Conservation (phyloP, 2,888 invertebrate species). For the Stratiomys singularior region DNA sequence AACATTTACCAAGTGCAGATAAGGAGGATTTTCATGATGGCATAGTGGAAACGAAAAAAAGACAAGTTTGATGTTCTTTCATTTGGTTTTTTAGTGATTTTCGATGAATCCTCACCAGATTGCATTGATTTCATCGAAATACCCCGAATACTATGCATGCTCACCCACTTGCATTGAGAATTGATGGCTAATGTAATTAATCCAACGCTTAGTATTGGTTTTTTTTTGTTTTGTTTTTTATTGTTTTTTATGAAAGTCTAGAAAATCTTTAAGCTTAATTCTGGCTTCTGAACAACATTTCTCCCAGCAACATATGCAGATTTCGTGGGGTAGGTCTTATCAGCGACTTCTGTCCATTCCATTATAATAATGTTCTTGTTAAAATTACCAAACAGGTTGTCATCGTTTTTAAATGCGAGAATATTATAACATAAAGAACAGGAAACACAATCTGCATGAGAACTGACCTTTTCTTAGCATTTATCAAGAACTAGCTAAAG, state of each 20-base stretch:
- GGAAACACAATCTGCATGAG: background rate
- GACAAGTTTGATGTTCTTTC: conserved; percentile 27
- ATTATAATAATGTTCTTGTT: too few species aligned
- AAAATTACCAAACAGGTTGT: background rate
- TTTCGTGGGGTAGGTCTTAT: background rate
- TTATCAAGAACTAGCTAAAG: too few species aligned
- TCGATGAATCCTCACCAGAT: too few species aligned
- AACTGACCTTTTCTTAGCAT: background rate
- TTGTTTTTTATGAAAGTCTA: too few species aligned
- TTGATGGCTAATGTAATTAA: too few species aligned
- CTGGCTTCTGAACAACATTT: too few species aligned
- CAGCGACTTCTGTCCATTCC: background rate
- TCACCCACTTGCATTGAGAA: background rate
- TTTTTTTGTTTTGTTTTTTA: too few species aligned
- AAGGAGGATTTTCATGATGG: conserved; percentile 12
- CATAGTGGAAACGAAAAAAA: background rate
- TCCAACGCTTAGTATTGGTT: too few species aligned
- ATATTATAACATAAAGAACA: too few species aligned
- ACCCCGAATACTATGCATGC: too few species aligned
- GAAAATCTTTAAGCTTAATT: too few species aligned
- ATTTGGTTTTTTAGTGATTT: background rate
- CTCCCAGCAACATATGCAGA: background rate
- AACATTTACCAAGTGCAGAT: conserved; percentile 14
- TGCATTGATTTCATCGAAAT: conserved; percentile 1
- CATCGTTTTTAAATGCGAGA: background rate